Conservation (phyloP, 2,797 vertebrate species). For the Gallirallus australis region DNA sequence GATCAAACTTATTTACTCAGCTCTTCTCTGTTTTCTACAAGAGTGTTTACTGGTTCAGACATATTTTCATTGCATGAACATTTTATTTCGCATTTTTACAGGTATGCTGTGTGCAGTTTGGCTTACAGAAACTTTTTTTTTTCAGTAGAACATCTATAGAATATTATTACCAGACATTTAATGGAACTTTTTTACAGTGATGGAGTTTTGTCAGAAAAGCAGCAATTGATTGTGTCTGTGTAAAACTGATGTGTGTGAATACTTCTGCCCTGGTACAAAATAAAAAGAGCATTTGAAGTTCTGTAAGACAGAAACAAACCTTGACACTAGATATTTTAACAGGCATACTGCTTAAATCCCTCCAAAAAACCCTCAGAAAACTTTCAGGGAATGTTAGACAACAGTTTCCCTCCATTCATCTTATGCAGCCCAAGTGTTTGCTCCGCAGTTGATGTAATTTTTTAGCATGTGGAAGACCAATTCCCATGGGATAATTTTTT, state of each 20-base stretch:
- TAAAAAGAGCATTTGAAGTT: constrained; percentile 26
- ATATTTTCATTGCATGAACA: constrained; percentile 7
- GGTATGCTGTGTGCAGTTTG: not conserved
- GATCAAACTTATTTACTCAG: not conserved
- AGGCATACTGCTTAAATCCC: not conserved
- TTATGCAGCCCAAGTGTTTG: not conserved
- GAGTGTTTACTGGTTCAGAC: not conserved
- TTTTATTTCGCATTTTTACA: constrained; percentile 52
- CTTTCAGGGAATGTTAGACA: not conserved
- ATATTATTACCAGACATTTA: constrained; percentile 37
- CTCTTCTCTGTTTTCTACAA: not conserved
- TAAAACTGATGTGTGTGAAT: constrained; percentile 9
- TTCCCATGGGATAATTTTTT: not conserved
- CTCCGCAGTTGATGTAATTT: not conserved
- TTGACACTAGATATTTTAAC: not conserved
- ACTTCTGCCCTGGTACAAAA: not conserved
- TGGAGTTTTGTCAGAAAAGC: constrained; percentile 24
- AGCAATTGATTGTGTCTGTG: not conserved
- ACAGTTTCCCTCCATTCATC: not conserved
- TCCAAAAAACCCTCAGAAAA: not conserved
- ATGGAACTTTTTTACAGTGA: constrained; percentile 50
- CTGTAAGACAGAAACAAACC: not conserved
- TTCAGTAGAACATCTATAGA: constrained; percentile 6
- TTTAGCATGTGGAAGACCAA: not conserved
- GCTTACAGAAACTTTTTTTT: constrained; percentile 30